Evolutionary conservation across 2,113 vertebrate genomes (phyloP), one percentile per base, ranked within the genome.

Genomic region (Cryptoleucopteryx plumbea): DNA sequence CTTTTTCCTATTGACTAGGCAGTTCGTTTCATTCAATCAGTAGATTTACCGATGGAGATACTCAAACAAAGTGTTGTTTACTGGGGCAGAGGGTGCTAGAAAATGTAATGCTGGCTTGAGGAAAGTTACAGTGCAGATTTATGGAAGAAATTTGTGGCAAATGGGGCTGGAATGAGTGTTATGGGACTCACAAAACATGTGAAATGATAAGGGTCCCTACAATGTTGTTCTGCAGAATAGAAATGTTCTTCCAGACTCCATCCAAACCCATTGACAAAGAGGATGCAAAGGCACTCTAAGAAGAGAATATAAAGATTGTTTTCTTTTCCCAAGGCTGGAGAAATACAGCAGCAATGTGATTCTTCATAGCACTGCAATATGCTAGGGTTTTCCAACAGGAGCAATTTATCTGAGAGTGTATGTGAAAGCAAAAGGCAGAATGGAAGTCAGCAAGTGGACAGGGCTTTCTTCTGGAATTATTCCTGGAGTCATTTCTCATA

Each of bases 371-470:
- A 26, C 20, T 93, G 45, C 79, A 82, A 9, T 91, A 65, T 81
- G 62, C 40, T 75, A 27, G 36, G 52, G 62, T 84, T 79, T 96
- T 96, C 91, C 91, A 92, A 87, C 56, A 93, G 95, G 68, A 95
- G 48, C 73, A 89, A 36, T 95, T 95, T 94, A 82, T 87, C 83
- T 91, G 70, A 67, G 89, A 94, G 84, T 80, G 81, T 67, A 91
- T 94, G n/a, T 93, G 73, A 92, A 91, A 93, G 92, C 52, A 88
- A 88, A 83, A 93, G 82, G 65, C 88, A 80, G 92, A 92, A 92
- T 78, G 53, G 95, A 94, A 94, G 91, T 96, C 90, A 95, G 95
- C 94, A 96, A 96, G 91, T 91, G 95, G 92, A 94, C 91, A 95
- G 81, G 91, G 80, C 77, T 94, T 91, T 93, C 96, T 95, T 94